These are phyloP conservation scores for Falcunculus frontatus DNA, from an alignment of 2,113 vertebrate species.

Conservation along the genomic window DNA sequence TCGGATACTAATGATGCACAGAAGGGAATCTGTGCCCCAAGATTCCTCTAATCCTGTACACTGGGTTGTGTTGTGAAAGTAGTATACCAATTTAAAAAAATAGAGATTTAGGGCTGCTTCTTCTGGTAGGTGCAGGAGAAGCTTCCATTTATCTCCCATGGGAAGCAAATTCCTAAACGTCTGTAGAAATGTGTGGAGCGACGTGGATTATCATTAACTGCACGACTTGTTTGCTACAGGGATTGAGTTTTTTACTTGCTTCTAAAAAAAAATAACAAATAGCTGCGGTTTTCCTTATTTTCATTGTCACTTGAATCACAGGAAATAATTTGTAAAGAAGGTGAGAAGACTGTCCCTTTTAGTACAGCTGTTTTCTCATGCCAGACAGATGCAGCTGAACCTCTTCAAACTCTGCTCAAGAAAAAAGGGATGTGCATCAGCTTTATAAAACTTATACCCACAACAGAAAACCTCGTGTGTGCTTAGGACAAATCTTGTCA, in stretches of 20 bases:
- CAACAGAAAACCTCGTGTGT: background rate
- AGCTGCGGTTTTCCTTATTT: background rate
- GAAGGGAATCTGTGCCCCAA: background rate
- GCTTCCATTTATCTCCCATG: background rate
- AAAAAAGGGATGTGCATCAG: background rate
- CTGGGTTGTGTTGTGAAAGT: background rate
- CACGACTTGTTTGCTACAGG: background rate
- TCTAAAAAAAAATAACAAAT: background rate
- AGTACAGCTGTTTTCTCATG: background rate
- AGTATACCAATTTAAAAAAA: background rate
- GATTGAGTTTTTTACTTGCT: background rate
- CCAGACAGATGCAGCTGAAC: background rate
- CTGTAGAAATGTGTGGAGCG: background rate
- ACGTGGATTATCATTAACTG: background rate
- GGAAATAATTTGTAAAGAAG: background rate
- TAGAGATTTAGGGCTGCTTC: background rate
- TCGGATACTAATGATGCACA: background rate
- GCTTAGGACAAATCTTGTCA: background rate
- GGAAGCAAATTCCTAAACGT: background rate
- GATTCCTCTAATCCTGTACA: background rate
- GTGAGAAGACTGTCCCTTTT: background rate
- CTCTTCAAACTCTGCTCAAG: background rate
- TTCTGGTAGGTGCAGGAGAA: background rate
- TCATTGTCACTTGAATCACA: background rate
- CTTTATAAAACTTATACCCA: background rate